Percentiles rank a stretch among this genome's conserved stretches.
phyloP scores from a whole-genome alignment of 2,888 invertebrate genomes.

The Pristionchus mayeri region DNA sequence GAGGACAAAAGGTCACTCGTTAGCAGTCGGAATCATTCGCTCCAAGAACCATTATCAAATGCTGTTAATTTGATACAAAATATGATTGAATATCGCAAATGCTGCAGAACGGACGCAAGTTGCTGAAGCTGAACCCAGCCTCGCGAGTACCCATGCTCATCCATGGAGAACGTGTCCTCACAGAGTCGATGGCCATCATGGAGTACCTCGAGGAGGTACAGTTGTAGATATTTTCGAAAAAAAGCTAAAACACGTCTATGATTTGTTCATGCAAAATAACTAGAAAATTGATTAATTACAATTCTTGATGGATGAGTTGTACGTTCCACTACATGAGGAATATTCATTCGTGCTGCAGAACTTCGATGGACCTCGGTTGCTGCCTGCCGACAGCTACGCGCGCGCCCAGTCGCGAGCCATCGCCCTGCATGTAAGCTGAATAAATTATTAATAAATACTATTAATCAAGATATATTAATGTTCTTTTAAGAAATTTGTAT shows the following conservation, averaged over 20 bases:
- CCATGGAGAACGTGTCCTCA: slow-evolving; percentile 17
- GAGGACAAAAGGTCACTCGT: too few relatives aligned
- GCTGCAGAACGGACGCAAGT: slow-evolving; percentile 21
- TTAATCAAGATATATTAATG: too few relatives aligned
- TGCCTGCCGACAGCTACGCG: slow-evolving; percentile 78
- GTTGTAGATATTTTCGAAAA: background rate
- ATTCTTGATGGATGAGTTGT: too few relatives aligned
- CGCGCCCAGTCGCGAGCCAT: slow-evolving; percentile 85
- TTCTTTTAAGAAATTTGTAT: too few relatives aligned
- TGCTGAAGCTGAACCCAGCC: slow-evolving; percentile 72
- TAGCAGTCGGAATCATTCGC: too few relatives aligned
- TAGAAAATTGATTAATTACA: background rate
- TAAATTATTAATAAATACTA: background rate
- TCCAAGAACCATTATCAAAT: too few relatives aligned
- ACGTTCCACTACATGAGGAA: too few relatives aligned
- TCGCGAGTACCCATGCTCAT: slow-evolving; percentile 14
- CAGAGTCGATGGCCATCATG: slow-evolving; percentile 12
- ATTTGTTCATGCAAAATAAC: background rate
- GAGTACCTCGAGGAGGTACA: slow-evolving; percentile 18
- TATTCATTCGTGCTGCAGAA: background rate
- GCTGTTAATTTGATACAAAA: too few relatives aligned
- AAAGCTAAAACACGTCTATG: too few relatives aligned
- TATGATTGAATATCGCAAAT: too few relatives aligned
- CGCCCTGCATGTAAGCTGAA: slow-evolving; percentile 64
- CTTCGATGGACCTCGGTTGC: slow-evolving; percentile 85